phyloP scores from a whole-genome alignment of 2,113 vertebrate species.

The Tiliqua scincoides region DNA sequence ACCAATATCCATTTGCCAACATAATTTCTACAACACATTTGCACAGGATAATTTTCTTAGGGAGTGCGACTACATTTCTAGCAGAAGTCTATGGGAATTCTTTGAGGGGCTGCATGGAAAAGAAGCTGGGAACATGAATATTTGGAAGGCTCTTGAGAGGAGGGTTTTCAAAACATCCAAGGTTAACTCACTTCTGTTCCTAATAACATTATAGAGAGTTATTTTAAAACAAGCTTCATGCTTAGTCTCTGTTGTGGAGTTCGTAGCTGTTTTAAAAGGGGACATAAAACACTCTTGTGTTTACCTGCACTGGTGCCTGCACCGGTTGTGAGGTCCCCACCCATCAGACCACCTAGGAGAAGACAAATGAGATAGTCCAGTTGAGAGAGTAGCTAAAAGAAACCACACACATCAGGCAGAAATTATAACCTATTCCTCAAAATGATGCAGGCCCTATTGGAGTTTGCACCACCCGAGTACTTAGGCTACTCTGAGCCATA shows the following conservation, averaged over 20 bases:
- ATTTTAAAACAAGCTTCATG: conserved; percentile 45
- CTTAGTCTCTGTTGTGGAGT: conserved; percentile 45
- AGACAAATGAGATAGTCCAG: conserved; percentile 65
- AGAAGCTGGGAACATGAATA: not conserved
- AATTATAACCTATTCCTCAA: conserved; percentile 29
- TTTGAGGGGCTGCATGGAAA: not conserved
- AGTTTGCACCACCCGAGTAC: not conserved
- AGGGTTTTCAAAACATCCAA: conserved; percentile 30
- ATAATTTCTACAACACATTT: not conserved
- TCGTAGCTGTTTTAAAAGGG: conserved; percentile 18
- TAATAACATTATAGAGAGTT: conserved; percentile 25
- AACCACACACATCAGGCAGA: conserved; percentile 43
- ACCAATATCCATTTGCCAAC: not conserved
- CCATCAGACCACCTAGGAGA: conserved; percentile 95
- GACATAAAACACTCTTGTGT: conserved; percentile 58
- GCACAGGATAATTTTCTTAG: not conserved
- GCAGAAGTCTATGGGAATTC: not conserved
- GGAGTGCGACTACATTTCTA: not conserved
- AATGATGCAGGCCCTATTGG: not conserved
- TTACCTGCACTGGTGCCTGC: conserved; percentile 99
- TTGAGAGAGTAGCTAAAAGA: conserved; percentile 45
- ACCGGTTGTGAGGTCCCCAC: conserved; percentile 98
- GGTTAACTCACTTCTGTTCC: conserved; percentile 15
- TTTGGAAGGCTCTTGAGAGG: conserved; percentile 1
- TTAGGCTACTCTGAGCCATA: conserved; percentile 10